Evolutionary conservation across 2,797 vertebrate species (phyloP).

Genomic region (Sebastes vulpes): DNA sequence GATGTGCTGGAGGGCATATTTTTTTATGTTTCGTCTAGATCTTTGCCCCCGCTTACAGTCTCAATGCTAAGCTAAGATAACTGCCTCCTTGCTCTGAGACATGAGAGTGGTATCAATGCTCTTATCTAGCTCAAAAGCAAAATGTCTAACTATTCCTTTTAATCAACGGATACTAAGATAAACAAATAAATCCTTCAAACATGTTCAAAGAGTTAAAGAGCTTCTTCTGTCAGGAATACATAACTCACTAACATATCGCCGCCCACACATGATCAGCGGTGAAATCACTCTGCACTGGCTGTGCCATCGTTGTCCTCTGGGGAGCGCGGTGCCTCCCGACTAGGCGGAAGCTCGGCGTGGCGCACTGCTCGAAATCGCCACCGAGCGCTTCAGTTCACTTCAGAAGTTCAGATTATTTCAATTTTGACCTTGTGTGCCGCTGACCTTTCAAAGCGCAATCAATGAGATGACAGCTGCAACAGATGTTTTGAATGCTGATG

Average conservation of each 20-base stretch:
- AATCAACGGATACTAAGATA: neutral
- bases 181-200: neutral
- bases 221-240: neutral
- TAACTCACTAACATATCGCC: neutral
- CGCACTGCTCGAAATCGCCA: accelerated
- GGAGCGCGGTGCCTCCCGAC: no score
- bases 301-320: no score
- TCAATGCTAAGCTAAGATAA: slow-evolving; percentile 7
- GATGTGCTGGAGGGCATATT: neutral
- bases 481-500: no score
- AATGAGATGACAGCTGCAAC: no score
- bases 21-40: neutral
- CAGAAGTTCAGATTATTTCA: neutral
- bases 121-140: neutral
- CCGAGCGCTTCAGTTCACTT: neutral
- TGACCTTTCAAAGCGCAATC: no score
- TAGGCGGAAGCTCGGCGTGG: no score
- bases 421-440: no score
- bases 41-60: neutral
- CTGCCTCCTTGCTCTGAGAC: neutral
- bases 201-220: neutral
- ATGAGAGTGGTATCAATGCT: neutral
- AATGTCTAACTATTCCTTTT: neutral
- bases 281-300: no score
- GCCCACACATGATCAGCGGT: no score